Evolutionary conservation across 2,113 vertebrate genomes (phyloP), one percentile per base, ranked within the genome.

Genomic region (Neomonachus schauinslandi): DNA sequence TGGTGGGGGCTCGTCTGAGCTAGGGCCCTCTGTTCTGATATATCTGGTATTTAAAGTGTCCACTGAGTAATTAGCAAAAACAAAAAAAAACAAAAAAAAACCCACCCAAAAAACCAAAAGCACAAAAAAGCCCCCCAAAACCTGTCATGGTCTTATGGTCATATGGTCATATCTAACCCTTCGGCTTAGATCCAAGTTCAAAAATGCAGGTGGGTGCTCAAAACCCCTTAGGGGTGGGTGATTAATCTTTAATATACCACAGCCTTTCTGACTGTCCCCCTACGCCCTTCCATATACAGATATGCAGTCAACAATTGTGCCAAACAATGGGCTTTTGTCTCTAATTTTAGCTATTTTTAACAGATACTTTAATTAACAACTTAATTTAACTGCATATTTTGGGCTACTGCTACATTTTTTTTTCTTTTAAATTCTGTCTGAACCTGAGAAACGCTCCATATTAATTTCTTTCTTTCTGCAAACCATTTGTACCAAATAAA

Each of bases 291-390:
- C 42, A 72, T 12, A 87, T 15, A 21, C 53, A 90, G 63, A 95
- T 22, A 94, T 0, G 67, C 63, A 77, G 83, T 97, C 81, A 98
- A 97, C 76, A 96, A 83, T 2, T 53, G 67, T 81, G 0, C 91
- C 76, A 84, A 97, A 93, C 28, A 95, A 63, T 55, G 80, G 84
- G 61, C 22, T 33, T 93, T 80, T 96, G 91, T 24, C 46, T 97
- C 95, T 92, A 97, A 97, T 98, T 4, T 18, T 95, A 97, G 71
- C 94, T 74, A 51, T 49, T 94, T 97, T 94, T 82, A 97, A 97
- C 93, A 97, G 96, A 90, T 67, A 81, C 57, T 97, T 97, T 89
- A 95, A 97, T 94, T 94, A 97, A 91, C 96, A 95, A 92, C 85
- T 88, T 97, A 83, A 93, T 97, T 95, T 57, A 96, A 96, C 91